Evolutionary conservation across 2,113 vertebrate genomes (phyloP), one percentile per base, ranked within the genome.

Genomic region (Sula dactylatra): DNA sequence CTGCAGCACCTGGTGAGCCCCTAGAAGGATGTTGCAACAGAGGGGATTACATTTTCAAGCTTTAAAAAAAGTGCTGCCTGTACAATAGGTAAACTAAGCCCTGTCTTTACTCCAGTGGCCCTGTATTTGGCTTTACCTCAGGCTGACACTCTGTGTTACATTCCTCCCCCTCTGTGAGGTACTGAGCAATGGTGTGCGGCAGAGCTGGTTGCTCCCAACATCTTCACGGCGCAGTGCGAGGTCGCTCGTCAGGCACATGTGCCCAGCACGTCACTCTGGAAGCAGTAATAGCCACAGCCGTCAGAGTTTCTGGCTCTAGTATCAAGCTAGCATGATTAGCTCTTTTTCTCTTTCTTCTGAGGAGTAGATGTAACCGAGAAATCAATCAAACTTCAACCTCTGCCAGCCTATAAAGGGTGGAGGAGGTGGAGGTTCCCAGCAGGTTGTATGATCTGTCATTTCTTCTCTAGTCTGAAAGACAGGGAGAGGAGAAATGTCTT

Each of bases 321-420:
- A 70, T 50, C 66, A 91, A 21, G 32, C 84, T 80, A 62, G 81
- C 32, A 72, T 44, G n/a, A 95, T 94, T 66, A 90, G 42, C 49
- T 91, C 22, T 72, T 89, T 88, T 92, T 26, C 49, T 86, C 34
- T 54, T 89, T 86, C 79, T 95, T 92, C 56, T 90, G 56, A 73
- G 61, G 45, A 78, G 45, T 65, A 86, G 72, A 82, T 72, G 45
- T 72, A 82, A 87, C 91, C 19, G 45, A 87, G 78, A 93, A 93
- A 93, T 94, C 74, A 90, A 93, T 93, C 86, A 92, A 79, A 89
- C 54, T 93, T 73, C 89, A 93, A 70, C 74, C 49, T 82, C 78
- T 77, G 86, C 58, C 83, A 94, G 56, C 8, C 38, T 77, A 34
- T 50, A 85, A 90, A 70, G 38, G 34, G 44, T 77, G 77, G 49